phyloP scores from a whole-genome alignment of 2,797 vertebrate genomes.

The Thunnus albacares region DNA sequence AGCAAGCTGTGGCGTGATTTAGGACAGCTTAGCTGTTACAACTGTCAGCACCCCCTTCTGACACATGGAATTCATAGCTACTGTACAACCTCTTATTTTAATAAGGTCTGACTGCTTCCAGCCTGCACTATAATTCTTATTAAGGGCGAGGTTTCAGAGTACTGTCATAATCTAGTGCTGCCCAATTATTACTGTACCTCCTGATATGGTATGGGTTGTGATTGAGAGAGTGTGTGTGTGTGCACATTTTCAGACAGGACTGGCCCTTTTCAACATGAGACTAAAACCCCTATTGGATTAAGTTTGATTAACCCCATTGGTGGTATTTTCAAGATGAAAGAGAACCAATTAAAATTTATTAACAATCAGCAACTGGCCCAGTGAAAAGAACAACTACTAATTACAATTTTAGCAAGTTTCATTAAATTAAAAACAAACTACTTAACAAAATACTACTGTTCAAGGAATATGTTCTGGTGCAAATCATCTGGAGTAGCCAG shows the following conservation, averaged over 20 bases:
- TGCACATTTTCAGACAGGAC: background rate
- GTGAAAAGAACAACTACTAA: background rate
- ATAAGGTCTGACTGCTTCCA: slow-evolving; percentile 59
- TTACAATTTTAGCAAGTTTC: background rate
- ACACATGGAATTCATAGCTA: slow-evolving; percentile 59
- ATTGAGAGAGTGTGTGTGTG: background rate
- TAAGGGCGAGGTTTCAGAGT: slow-evolving; percentile 35
- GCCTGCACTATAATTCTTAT: slow-evolving; percentile 54
- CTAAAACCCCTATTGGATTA: background rate
- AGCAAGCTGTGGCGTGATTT: slow-evolving; percentile 56
- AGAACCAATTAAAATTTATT: slow-evolving; percentile 2
- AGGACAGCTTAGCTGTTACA: slow-evolving; percentile 54
- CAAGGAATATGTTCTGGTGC: background rate
- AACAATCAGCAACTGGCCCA: background rate
- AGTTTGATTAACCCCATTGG: background rate
- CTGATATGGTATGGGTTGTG: slow-evolving; percentile 40
- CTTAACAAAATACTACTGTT: background rate
- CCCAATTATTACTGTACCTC: slow-evolving; percentile 53
- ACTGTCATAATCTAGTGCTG: slow-evolving; percentile 51
- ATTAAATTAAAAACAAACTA: background rate
- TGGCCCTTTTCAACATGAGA: background rate
- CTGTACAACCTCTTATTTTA: slow-evolving; percentile 62
- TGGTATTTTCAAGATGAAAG: slow-evolving; percentile 12
- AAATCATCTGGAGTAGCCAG: background rate
- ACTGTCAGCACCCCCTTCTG: slow-evolving; percentile 49